Evolutionary conservation across 1,140 invertebrate genomes (phyloP).

Genomic region (Drosophila arizonae): DNA sequence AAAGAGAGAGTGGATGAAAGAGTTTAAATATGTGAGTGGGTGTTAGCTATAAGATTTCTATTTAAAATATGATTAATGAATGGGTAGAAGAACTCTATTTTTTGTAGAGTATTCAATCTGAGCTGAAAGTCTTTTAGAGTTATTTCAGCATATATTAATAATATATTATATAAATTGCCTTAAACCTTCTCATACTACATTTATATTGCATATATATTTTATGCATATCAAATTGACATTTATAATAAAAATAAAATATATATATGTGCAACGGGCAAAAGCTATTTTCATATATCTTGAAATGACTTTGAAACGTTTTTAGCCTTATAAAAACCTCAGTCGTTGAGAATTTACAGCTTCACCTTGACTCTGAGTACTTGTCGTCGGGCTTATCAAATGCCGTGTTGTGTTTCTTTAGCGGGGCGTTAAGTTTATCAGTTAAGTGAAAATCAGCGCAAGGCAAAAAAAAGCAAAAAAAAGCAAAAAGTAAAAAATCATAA

Average conservation of each 20-base stretch:
- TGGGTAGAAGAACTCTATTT: no score
- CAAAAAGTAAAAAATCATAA: conserved; percentile 59
- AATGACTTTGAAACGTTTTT: neutral
- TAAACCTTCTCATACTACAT: no score
- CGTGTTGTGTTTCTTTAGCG: neutral
- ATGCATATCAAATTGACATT: neutral
- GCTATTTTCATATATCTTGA: neutral
- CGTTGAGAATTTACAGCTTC: conserved; percentile 7
- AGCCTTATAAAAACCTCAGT: neutral
- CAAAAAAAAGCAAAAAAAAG: conserved; percentile 22
- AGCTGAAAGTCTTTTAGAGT: neutral
- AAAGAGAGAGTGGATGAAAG: neutral
- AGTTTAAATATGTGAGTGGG: neutral
- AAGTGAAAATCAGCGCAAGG: conserved; percentile 69
- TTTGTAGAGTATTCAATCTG: no score
- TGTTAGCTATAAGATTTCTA: neutral
- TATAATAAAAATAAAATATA: neutral
- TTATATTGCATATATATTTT: no score
- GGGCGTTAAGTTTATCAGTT: conserved; percentile 73
- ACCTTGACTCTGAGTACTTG: conserved; percentile 35
- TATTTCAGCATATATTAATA: neutral
- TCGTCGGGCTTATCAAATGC: conserved; percentile 38
- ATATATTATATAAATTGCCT: neutral
- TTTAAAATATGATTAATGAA: neutral
- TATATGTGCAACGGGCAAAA: neutral